Conservation (phyloP, 2,113 vertebrate genomes). For the Tor tambroides region DNA sequence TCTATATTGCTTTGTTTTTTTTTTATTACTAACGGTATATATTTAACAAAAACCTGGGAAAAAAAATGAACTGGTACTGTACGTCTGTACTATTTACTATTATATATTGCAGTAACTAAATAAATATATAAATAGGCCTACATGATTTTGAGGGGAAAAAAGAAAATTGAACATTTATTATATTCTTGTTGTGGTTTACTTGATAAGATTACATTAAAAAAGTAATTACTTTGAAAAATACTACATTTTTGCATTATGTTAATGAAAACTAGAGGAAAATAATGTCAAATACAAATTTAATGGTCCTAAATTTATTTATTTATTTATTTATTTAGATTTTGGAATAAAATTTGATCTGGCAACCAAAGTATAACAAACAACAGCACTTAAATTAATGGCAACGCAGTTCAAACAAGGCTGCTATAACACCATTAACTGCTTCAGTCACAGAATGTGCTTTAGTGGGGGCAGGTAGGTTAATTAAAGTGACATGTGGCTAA, state of each 20-base stretch:
- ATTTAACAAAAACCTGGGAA: neutral
- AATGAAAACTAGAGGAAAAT: no score
- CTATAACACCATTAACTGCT: neutral
- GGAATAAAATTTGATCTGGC: neutral
- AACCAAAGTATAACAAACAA: neutral
- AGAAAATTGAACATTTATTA: neutral
- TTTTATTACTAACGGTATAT: neutral
- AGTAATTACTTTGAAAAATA: no score
- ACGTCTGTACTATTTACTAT: neutral
- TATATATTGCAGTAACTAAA: neutral
- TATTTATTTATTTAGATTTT: neutral
- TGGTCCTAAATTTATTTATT: no score
- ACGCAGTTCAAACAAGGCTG: neutral
- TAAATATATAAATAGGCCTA: neutral
- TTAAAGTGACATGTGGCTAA: slow-evolving; percentile 32
- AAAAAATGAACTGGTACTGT: neutral
- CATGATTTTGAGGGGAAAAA: neutral
- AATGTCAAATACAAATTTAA: no score
- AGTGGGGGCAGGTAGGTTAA: slow-evolving; percentile 40
- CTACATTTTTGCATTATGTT: no score
- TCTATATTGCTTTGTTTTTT: neutral
- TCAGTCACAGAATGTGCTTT: neutral
- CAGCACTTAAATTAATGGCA: no score
- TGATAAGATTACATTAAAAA: neutral
- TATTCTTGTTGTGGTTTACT: neutral